A percentile compares a stretch with the other conserved stretches of the same genome.
These are phyloP conservation scores for Drosophila koepferae DNA, from an alignment of 2,888 invertebrate species.

Conservation along the genomic window DNA sequence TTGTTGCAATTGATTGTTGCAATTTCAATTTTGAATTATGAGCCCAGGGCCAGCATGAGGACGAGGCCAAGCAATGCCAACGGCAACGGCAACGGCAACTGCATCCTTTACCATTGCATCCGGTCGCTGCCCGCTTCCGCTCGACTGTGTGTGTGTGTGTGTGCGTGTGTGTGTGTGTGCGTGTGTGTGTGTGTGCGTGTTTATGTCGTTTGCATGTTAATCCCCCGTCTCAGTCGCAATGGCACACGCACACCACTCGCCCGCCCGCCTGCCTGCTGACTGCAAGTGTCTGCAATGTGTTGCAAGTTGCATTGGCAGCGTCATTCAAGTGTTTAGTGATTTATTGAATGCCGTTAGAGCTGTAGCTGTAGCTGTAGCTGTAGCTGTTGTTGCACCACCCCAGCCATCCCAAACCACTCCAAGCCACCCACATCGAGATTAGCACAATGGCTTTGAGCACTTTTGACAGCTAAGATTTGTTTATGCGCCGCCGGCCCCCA, in stretches of 20 bases:
- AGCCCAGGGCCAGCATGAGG: constrained; percentile 29
- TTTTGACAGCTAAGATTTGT: constrained; percentile 83
- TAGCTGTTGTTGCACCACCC: background rate
- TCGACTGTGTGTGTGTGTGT: constrained; percentile 13
- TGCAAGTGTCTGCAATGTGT: constrained; percentile 68
- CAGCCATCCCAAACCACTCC: background rate
- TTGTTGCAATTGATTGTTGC: constrained; percentile 84
- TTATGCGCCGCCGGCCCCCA: constrained; percentile 61
- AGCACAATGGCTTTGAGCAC: constrained; percentile 82
- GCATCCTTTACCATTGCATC: constrained; percentile 63
- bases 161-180: too few species aligned
- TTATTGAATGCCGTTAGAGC: constrained; percentile 83
- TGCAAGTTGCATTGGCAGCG: constrained; percentile 79
- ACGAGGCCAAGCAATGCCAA: constrained; percentile 43
- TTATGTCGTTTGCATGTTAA: constrained; percentile 56
- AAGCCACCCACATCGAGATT: constrained; percentile 60
- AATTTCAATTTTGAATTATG: constrained; percentile 84
- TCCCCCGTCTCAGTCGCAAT: constrained; percentile 37
- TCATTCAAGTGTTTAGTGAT: constrained; percentile 82
- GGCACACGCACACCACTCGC: constrained; percentile 10
- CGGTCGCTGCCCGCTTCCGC: constrained; percentile 57
- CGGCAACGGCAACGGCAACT: constrained; percentile 28
- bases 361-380: constrained; percentile 52
- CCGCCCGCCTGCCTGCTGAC: background rate
- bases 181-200: constrained; percentile 12